Evolutionary conservation across 2,888 invertebrate genomes (phyloP).

Genomic region (Agrochola lychnidis): DNA sequence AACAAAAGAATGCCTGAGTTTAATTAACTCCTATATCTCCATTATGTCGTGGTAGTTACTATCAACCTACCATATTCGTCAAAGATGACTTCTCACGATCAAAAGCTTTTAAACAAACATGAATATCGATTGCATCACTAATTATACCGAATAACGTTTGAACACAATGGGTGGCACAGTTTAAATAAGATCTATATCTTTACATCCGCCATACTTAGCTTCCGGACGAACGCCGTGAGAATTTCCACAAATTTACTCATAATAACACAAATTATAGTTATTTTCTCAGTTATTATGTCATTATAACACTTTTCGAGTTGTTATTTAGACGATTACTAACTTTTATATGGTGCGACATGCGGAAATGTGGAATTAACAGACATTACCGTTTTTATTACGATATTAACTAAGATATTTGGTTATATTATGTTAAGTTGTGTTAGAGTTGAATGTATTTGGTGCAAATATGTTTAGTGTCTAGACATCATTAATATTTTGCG

Average conservation of each 20-base stretch:
- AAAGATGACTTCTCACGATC: constrained; percentile 64
- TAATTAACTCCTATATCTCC: constrained; percentile 41
- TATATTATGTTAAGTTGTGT: constrained; percentile 21
- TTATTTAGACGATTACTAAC: constrained; percentile 47
- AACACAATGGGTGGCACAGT: constrained; percentile 65
- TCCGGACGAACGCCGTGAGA: constrained; percentile 66
- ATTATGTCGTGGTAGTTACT: constrained; percentile 18
- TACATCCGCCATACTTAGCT: constrained; percentile 57
- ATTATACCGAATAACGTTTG: constrained; percentile 63
- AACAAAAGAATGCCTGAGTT: constrained; percentile 17
- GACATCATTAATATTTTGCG: constrained; percentile 3
- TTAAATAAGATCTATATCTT: constrained; percentile 65
- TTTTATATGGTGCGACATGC: constrained; percentile 35
- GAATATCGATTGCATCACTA: constrained; percentile 71
- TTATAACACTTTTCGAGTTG: constrained; percentile 59
- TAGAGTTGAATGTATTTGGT: constrained; percentile 15
- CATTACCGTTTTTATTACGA: constrained; percentile 59
- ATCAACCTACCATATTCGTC: constrained; percentile 26
- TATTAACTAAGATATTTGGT: constrained; percentile 26
- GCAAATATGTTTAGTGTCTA: constrained; percentile 4
- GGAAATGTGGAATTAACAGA: constrained; percentile 53
- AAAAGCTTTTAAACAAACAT: constrained; percentile 63
- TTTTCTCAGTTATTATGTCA: constrained; percentile 64
- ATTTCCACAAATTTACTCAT: constrained; percentile 54
- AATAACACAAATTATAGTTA: constrained; percentile 55